phyloP scores from a whole-genome alignment of 2,888 invertebrate species.

The Eupelmus urozonus region DNA sequence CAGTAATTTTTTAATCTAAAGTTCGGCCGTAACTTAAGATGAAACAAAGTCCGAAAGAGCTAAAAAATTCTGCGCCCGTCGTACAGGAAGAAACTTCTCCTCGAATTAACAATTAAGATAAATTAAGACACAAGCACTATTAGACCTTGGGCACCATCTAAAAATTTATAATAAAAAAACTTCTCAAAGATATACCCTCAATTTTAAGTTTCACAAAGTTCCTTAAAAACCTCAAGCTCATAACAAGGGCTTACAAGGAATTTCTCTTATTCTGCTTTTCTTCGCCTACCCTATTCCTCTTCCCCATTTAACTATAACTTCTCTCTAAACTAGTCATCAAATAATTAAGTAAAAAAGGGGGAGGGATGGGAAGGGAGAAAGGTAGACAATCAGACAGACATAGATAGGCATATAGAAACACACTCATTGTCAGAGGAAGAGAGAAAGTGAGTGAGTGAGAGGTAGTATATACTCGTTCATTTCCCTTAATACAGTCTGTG shows the following conservation, averaged over 20 bases:
- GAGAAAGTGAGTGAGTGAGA: not conserved
- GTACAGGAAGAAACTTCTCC: slow-evolving; percentile 19
- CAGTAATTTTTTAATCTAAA: slow-evolving; percentile 55
- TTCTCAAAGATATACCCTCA: slow-evolving; percentile 45
- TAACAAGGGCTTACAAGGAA: slow-evolving; percentile 49
- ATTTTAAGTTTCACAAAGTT: slow-evolving; percentile 49
- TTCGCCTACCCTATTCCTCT: not conserved
- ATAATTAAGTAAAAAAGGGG: slow-evolving; percentile 3
- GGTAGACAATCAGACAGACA: not conserved
- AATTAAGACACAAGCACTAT: slow-evolving; percentile 47
- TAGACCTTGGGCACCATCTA: slow-evolving; percentile 37
- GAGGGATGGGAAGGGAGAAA: not conserved
- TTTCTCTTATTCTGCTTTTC: slow-evolving; percentile 25
- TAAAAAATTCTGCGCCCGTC: slow-evolving; percentile 8
- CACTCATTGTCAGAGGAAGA: slow-evolving; percentile 1
- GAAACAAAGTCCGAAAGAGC: slow-evolving; percentile 35
- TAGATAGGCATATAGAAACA: slow-evolving; percentile 23
- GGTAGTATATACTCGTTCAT: not conserved
- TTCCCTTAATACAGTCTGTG: too few relatives aligned
- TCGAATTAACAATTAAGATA: slow-evolving; percentile 51
- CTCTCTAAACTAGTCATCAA: slow-evolving; percentile 30
- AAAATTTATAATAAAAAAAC: slow-evolving; percentile 51
- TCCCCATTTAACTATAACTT: slow-evolving; percentile 25
- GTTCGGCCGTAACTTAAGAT: slow-evolving; percentile 36
- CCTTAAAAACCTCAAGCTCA: slow-evolving; percentile 45